Conservation (phyloP, 1,140 invertebrate genomes). For the Drosophila serrata region DNA sequence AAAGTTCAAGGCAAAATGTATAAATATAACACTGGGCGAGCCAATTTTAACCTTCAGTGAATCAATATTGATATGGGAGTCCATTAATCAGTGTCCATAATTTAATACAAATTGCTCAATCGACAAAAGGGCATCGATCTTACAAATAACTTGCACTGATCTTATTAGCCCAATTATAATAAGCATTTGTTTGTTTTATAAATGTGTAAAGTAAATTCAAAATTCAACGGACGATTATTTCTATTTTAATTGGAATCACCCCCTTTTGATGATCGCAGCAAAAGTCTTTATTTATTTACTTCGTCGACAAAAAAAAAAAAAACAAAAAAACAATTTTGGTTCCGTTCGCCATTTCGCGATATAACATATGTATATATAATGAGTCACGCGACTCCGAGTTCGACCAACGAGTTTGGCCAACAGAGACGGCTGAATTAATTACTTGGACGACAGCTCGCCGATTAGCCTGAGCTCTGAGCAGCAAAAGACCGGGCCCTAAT, state of each 20-base stretch:
- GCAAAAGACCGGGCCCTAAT: constrained; percentile 42
- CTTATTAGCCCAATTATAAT: constrained; percentile 23
- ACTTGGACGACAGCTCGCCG: constrained; percentile 32
- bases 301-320: constrained; percentile 4
- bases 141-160: constrained; percentile 7
- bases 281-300: constrained; percentile 22
- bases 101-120: constrained; percentile 19
- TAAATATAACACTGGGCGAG: constrained; percentile 1
- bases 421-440: constrained; percentile 49
- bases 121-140: constrained; percentile 25
- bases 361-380: constrained; percentile 21
- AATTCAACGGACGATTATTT: neutral
- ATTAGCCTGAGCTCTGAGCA: constrained; percentile 17
- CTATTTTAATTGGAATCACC: constrained; percentile 10
- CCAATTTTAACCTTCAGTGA: constrained; percentile 1
- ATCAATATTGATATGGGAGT: constrained; percentile 4
- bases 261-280: constrained; percentile 4
- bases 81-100: constrained; percentile 22
- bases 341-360: constrained; percentile 34
- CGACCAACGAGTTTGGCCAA: constrained; percentile 45
- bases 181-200: constrained; percentile 23
- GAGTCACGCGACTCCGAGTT: constrained; percentile 41
- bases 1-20: constrained; percentile 29
- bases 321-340: constrained; percentile 12
- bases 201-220: constrained; percentile 12